phyloP scores from a whole-genome alignment of 1,140 invertebrate species.

The Reticulitermes speratus region DNA sequence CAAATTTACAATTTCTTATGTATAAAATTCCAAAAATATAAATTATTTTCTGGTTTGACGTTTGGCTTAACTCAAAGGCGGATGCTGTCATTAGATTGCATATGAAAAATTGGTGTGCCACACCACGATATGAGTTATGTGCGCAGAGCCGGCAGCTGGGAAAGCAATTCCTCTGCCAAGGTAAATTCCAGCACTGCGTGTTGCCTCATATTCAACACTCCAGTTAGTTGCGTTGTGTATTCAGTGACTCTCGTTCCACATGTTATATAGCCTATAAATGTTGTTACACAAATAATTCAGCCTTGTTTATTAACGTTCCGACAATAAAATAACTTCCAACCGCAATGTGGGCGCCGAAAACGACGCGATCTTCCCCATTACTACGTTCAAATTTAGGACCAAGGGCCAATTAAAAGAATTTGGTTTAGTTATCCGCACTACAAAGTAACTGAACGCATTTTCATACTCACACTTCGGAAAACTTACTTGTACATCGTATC shows the following conservation, averaged over 20 bases:
- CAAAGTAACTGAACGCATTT: too few species aligned
- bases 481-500: too few species aligned
- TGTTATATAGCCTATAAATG: slow-evolving; percentile 6
- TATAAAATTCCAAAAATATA: not conserved
- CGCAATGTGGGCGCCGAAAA: slow-evolving; percentile 10
- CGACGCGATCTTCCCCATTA: not conserved
- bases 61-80: not conserved
- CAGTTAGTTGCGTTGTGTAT: slow-evolving; percentile 5
- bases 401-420: not conserved
- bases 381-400: not conserved
- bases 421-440: not conserved
- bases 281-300: slow-evolving; percentile 17
- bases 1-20: not conserved
- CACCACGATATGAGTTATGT: slow-evolving; percentile 24
- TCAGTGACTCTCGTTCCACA: not conserved
- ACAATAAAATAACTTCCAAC: slow-evolving; percentile 5
- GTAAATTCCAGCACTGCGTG: slow-evolving; percentile 22
- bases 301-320: slow-evolving; percentile 11
- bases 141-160: slow-evolving; percentile 23
- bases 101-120: not conserved
- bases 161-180: slow-evolving; percentile 28
- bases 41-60: not conserved
- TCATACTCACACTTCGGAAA: too few species aligned
- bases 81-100: not conserved
- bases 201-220: not conserved